Base-by-base conservation (phyloP, 2,797 vertebrate species). In the Nasua narica region DNA sequence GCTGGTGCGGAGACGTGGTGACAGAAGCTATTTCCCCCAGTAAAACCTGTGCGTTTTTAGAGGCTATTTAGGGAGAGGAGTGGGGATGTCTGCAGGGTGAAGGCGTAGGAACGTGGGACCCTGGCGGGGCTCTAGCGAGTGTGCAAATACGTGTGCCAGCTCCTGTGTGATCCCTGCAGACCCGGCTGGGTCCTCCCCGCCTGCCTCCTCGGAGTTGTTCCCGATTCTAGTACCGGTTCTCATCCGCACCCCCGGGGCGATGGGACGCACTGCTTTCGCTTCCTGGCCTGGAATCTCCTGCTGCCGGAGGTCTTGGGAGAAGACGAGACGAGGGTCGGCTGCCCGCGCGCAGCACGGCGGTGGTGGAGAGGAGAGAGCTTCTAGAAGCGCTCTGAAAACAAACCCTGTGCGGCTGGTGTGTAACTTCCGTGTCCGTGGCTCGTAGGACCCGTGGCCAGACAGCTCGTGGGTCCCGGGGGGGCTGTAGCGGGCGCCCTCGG, bases 261-360 rank as follows among this genome's bases (percentile, higher is more conserved):
- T 1, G n/a, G 65, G n/a, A 19, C 0, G n/a, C 4, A 4, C 65
- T 4, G n/a, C n/a, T 35, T n/a, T 35, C 18, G 65, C 3, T 35
- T 67, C 65, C 16, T 67, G 65, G 18, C n/a, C n/a, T 5, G 65
- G 65, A 29, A 35, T 11, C n/a, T 10, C n/a, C n/a, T 0, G n/a
- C 19, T 67, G 3, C n/a, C 19, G 18, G 65, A 35, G 65, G 18
- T 65, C n/a, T n/a, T 8, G 65, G 19, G n/a, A 67, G 16, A 35
- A 67, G n/a, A 67, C 16, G 14, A 3, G 60, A 32, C 7, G 65
- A 67, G 65, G n/a, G n/a, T 19, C n/a, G 0, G 60, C 60, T 2
- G 6, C 2, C 60, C 5, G 18, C n/a, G 4, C n/a, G 19, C 8
- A 21, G 16, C 18, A 10, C 9, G 2, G 1, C 0, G 8, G 32